Conservation (phyloP, 2,888 invertebrate species). For the Caenorhabditis uteleia region DNA sequence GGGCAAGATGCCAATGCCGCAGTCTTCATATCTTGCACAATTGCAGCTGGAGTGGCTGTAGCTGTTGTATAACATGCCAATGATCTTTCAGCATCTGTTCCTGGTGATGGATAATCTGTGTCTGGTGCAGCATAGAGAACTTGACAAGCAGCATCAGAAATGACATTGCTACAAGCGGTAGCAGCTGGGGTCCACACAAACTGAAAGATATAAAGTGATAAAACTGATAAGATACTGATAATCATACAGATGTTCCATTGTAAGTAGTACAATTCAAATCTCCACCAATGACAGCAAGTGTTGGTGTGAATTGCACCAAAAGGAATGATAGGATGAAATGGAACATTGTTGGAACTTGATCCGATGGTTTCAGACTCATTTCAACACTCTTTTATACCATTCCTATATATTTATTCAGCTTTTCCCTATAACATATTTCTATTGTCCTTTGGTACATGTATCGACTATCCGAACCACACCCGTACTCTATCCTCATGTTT, state of each 20-base stretch:
- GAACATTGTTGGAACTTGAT: no score
- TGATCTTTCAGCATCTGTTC: slow-evolving; percentile 9
- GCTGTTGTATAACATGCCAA: slow-evolving; percentile 19
- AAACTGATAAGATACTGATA: no score
- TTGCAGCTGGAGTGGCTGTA: slow-evolving; percentile 18
- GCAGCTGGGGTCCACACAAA: slow-evolving; percentile 26
- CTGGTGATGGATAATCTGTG: slow-evolving; percentile 19
- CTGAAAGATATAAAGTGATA: no score
- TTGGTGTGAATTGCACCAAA: no score
- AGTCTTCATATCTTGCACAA: slow-evolving; percentile 18
- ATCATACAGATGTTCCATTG: slow-evolving; percentile 24
- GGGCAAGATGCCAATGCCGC: slow-evolving; percentile 33
- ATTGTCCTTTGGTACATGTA: no score
- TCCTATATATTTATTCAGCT: no score
- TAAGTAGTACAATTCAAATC: slow-evolving; percentile 30
- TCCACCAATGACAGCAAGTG: slow-evolving; percentile 14
- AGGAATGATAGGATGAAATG: no score
- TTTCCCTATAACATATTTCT: no score
- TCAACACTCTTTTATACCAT: no score
- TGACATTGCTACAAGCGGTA: slow-evolving; percentile 15
- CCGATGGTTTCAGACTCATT: no score
- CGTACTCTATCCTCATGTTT: no score
- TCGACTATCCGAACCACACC: no score
- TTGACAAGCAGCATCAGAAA: slow-evolving; percentile 27
- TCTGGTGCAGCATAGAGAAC: slow-evolving; percentile 26